These are phyloP conservation scores for Pantherophis alleghaniensis DNA, from an alignment of 2,797 vertebrate genomes.

Conservation along the genomic window DNA sequence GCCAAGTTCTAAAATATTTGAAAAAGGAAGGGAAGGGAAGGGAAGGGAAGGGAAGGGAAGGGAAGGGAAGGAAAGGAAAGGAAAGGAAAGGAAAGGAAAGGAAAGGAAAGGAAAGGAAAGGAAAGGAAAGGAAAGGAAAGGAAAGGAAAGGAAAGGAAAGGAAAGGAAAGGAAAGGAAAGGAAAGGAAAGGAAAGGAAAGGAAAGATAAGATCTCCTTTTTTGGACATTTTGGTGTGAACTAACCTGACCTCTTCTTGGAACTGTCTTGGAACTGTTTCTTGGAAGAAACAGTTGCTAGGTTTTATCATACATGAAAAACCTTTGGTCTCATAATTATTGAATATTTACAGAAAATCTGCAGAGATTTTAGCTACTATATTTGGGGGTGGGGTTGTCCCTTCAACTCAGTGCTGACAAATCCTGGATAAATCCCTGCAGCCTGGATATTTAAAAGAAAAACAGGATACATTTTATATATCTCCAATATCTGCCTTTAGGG, in stretches of 20 bases:
- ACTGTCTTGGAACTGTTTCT: not conserved
- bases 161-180: too few relatives aligned
- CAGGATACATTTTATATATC: not conserved
- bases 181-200: too few relatives aligned
- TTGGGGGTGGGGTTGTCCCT: not conserved
- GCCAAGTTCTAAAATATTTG: not conserved
- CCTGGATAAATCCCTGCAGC: not conserved
- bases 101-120: not conserved
- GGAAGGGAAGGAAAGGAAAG: too few relatives aligned
- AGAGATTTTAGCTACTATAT: not conserved
- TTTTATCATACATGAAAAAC: not conserved
- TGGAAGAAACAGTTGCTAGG: not conserved
- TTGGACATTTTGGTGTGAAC: not conserved
- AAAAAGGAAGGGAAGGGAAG: not conserved
- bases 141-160: not conserved
- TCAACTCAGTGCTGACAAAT: not conserved
- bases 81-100: not conserved
- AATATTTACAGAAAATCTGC: not conserved
- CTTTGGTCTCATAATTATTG: not conserved
- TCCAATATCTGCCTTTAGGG: slow-evolving; percentile 9
- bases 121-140: too few relatives aligned
- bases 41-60: not conserved
- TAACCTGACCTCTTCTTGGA: not conserved
- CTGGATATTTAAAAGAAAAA: slow-evolving; percentile 37
- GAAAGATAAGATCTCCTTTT: not conserved